A percentile compares a stretch with the other conserved stretches of the same genome.
Conservation (phyloP, 2,113 vertebrate genomes). For the Nibea albiflora region DNA sequence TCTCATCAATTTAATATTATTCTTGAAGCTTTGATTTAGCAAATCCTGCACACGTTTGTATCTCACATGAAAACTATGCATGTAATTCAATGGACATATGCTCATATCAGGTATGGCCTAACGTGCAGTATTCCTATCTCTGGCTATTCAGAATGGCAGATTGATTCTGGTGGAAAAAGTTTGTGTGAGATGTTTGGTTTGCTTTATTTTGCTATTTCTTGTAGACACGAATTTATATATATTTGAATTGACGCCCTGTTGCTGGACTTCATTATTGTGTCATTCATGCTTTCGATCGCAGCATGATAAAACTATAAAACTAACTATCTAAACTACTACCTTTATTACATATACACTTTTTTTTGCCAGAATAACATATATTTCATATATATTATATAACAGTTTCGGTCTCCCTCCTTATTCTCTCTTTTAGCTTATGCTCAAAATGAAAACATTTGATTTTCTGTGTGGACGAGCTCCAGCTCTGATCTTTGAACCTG, state of each 20-base stretch:
- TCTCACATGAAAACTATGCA: not conserved
- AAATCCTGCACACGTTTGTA: not conserved
- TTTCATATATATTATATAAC: no score
- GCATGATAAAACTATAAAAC: not conserved
- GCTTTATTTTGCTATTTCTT: not conserved
- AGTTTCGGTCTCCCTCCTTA: not conserved
- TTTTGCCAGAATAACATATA: no score
- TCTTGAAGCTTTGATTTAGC: not conserved
- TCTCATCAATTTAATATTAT: not conserved
- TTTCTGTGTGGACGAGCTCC: constrained; percentile 63
- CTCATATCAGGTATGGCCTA: no score
- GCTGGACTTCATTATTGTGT: not conserved
- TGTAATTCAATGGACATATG: not conserved
- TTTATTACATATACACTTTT: not conserved
- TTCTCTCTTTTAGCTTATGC: constrained; percentile 33
- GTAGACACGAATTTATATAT: not conserved
- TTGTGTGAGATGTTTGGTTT: not conserved
- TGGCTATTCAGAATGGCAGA: not conserved
- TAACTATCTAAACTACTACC: not conserved
- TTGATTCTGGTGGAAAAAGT: not conserved
- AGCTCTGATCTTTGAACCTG: constrained; percentile 62
- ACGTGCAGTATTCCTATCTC: not conserved
- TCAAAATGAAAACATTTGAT: constrained; percentile 54
- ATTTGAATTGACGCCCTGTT: not conserved
- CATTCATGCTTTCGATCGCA: not conserved